These are phyloP conservation scores for Dromiciops gliroides DNA, from an alignment of 2,113 vertebrate species.

Conservation along the genomic window DNA sequence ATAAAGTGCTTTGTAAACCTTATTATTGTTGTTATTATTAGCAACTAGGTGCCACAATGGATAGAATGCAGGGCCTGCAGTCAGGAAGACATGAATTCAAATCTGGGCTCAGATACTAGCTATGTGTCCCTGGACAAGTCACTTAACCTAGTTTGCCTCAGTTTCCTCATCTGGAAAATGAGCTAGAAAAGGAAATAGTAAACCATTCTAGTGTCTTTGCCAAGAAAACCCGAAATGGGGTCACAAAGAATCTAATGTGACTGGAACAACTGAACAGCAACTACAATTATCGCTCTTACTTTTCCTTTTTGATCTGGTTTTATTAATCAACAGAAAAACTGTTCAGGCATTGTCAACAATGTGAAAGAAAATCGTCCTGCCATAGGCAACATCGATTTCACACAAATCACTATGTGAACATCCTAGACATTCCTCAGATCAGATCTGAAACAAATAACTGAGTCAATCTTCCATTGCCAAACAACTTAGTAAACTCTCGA, in stretches of 20 bases:
- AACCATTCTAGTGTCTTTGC: background rate
- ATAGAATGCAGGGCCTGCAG: background rate
- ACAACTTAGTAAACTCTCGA: background rate
- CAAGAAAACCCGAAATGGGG: background rate
- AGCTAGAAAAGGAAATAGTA: background rate
- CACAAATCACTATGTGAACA: background rate
- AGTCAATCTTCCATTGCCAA: background rate
- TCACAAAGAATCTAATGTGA: background rate
- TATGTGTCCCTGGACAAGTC: background rate
- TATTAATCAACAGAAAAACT: background rate
- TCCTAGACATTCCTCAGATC: background rate
- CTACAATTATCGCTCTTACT: background rate
- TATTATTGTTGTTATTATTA: background rate
- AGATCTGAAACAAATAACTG: background rate
- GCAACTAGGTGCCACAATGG: background rate
- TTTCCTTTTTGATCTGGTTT: background rate
- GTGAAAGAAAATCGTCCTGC: background rate
- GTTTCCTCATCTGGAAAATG: background rate
- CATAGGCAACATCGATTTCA: background rate
- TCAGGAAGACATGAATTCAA: background rate
- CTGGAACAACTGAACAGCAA: background rate
- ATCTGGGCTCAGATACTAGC: background rate
- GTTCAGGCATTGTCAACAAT: background rate
- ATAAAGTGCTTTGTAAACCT: background rate
- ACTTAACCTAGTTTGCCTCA: background rate